These are phyloP conservation scores for Calyptomena viridis DNA, from an alignment of 2,113 vertebrate genomes.

Conservation along the genomic window DNA sequence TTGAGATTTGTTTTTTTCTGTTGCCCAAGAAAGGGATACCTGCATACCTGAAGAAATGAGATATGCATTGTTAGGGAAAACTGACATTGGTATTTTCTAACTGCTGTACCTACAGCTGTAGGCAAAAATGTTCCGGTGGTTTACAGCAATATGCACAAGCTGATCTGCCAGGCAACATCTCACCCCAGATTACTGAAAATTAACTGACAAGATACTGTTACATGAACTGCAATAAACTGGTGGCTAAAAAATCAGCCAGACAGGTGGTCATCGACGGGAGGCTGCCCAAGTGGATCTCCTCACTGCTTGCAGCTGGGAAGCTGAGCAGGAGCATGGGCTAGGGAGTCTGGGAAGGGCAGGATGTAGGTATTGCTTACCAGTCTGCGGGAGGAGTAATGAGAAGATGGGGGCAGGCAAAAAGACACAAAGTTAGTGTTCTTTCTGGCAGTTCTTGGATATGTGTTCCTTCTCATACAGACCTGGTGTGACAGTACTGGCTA, in stretches of 20 bases:
- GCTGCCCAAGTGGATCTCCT: background rate
- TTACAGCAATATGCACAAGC: background rate
- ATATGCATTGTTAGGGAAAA: background rate
- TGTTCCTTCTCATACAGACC: background rate
- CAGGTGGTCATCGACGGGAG: accelerated
- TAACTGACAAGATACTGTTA: background rate
- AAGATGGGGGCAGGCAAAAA: background rate
- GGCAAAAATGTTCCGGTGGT: background rate
- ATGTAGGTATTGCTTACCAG: background rate
- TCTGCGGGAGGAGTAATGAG: background rate
- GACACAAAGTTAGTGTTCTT: background rate
- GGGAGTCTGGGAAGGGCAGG: accelerated
- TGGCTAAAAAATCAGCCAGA: background rate
- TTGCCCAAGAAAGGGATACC: background rate
- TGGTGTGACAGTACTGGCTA: background rate
- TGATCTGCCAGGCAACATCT: background rate
- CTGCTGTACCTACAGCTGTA: background rate
- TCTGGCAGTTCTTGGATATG: background rate
- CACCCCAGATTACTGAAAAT: background rate
- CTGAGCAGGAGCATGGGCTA: accelerated
- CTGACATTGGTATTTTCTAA: background rate
- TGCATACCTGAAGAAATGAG: background rate
- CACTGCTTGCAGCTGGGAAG: accelerated
- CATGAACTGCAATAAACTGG: background rate
- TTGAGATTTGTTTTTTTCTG: background rate